Conservation (phyloP, 2,888 invertebrate genomes). For the Dicranocentrus wangi region DNA sequence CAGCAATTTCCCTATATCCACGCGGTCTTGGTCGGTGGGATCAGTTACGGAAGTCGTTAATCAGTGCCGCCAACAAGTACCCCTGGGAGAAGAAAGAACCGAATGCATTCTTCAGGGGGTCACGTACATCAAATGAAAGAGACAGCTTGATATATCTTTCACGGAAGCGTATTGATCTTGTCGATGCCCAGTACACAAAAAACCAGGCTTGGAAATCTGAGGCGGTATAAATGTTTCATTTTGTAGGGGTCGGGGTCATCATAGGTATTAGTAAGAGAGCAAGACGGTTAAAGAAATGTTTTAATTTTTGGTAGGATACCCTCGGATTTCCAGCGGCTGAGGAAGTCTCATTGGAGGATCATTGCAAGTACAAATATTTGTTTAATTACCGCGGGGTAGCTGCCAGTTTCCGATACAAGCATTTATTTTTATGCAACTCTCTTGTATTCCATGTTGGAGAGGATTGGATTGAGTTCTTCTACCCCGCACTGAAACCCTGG, state of each 20-base stretch:
- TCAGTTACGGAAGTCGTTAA: slow-evolving; percentile 83
- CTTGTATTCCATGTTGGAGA: slow-evolving; percentile 94
- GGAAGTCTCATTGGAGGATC: slow-evolving; percentile 91
- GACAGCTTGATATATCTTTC: slow-evolving; percentile 90
- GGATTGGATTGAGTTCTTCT: slow-evolving; percentile 97
- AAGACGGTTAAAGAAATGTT: no score
- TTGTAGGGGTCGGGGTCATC: no score
- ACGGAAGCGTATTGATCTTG: slow-evolving; percentile 82
- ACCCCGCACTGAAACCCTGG: slow-evolving; percentile 92
- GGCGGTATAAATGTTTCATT: slow-evolving; percentile 80
- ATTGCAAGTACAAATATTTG: slow-evolving; percentile 91
- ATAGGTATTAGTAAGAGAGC: no score
- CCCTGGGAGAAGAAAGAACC: slow-evolving; percentile 85
- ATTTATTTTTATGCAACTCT: slow-evolving; percentile 93
- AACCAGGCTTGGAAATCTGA: slow-evolving; percentile 99
- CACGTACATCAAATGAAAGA: slow-evolving; percentile 92
- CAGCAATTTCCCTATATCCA: slow-evolving; percentile 94
- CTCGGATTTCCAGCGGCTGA: slow-evolving; percentile 86
- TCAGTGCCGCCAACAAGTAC: slow-evolving; percentile 80
- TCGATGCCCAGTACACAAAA: slow-evolving; percentile 96
- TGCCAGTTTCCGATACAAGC: slow-evolving; percentile 97
- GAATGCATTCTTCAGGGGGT: slow-evolving; percentile 89
- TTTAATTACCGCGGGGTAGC: slow-evolving; percentile 98
- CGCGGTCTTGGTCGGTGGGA: slow-evolving; percentile 96
- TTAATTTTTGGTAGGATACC: slow-evolving; percentile 85